Evolutionary conservation across 2,113 vertebrate species (phyloP).

Genomic region (Myrmecophaga tridactyla): DNA sequence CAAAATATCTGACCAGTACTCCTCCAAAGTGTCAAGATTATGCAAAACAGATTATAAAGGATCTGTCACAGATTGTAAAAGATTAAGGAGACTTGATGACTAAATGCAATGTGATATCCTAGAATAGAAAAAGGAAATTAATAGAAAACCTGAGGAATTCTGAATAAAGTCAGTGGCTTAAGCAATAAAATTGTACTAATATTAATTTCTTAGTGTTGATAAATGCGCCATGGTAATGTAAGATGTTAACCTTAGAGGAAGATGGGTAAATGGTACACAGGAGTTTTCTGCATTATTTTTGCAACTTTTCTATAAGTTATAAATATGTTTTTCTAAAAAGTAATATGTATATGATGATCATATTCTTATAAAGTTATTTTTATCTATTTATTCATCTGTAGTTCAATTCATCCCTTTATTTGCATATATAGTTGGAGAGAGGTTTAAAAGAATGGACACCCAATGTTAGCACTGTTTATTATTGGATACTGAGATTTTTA

Average conservation of each 20-base stretch:
- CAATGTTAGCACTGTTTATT: not conserved
- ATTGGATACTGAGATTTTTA: not conserved
- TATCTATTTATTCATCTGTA: not conserved
- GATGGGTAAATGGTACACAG: not conserved
- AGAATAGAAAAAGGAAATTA: not conserved
- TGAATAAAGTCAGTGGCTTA: not conserved
- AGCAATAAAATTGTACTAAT: not conserved
- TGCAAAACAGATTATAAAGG: not conserved
- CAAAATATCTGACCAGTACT: not conserved
- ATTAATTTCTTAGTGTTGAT: not conserved
- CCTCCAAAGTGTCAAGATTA: not conserved
- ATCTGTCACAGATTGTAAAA: not conserved
- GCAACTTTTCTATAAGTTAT: not conserved
- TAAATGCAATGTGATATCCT: not conserved
- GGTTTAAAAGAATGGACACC: not conserved
- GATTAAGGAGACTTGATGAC: not conserved
- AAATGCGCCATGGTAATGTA: not conserved
- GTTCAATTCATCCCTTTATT: not conserved
- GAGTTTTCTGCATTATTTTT: not conserved
- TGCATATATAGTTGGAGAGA: not conserved
- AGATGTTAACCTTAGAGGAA: not conserved
- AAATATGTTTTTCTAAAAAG: not conserved
- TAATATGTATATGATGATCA: not conserved
- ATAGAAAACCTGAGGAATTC: not conserved
- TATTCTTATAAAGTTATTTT: not conserved